Evolutionary conservation across 2,113 vertebrate genomes (phyloP).

Genomic region (Mola mola): DNA sequence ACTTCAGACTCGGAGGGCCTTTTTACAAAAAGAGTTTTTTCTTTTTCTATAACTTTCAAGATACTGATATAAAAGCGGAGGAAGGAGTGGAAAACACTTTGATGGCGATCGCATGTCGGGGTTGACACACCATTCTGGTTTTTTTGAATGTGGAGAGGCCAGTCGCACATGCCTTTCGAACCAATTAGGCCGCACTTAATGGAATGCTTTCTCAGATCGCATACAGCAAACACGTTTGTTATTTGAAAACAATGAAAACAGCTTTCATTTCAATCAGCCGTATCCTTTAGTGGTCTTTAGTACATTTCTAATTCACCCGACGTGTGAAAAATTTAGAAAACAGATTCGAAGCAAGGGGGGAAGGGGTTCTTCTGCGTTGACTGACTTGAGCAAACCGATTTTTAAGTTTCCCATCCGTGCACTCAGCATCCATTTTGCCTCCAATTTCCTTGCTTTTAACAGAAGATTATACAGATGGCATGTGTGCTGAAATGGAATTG

Average conservation of each 20-base stretch:
- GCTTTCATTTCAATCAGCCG: conserved; percentile 44
- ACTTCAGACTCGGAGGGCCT: conserved; percentile 78
- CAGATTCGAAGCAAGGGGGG: conserved; percentile 13
- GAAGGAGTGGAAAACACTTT: conserved; percentile 74
- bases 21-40: conserved; percentile 64
- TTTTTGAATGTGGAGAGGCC: conserved; percentile 55
- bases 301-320: conserved; percentile 43
- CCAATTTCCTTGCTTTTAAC: conserved; percentile 82
- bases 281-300: conserved; percentile 9
- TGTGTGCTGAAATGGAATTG: conserved; percentile 77
- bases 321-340: conserved; percentile 59
- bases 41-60: conserved; percentile 74
- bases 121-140: conserved; percentile 63
- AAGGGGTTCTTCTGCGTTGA: conserved; percentile 23
- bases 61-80: conserved; percentile 74
- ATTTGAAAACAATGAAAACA: conserved; percentile 67
- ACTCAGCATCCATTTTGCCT: conserved; percentile 76
- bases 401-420: conserved; percentile 61
- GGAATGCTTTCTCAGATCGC: conserved; percentile 47
- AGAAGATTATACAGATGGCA: conserved; percentile 83
- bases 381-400: conserved; percentile 66
- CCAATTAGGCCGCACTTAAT: conserved; percentile 71
- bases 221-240: conserved; percentile 51
- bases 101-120: conserved; percentile 75
- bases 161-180: conserved; percentile 52